Percentiles rank a stretch among this genome's conserved stretches.
Conservation (phyloP, 2,797 vertebrate species). For the Pseudochromis fuscus region DNA sequence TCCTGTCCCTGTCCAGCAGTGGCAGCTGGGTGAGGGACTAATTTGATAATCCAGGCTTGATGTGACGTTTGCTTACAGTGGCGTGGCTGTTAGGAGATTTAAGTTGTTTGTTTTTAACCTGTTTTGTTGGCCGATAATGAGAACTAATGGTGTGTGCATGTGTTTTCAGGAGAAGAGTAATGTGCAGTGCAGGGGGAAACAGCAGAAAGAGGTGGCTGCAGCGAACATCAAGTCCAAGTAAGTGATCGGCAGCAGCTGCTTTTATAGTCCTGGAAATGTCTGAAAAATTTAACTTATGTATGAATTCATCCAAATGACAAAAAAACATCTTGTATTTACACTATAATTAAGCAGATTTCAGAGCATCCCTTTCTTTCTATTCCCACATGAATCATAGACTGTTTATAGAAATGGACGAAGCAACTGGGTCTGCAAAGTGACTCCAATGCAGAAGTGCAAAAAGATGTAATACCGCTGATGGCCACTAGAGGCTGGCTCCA, state of each 20-base stretch:
- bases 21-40: constrained; percentile 28
- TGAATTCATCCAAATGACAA: no score
- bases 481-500: no score
- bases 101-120: constrained; percentile 36
- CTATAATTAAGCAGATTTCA: no score
- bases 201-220: constrained; percentile 82
- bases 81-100: constrained; percentile 28
- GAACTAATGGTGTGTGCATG: constrained; percentile 35
- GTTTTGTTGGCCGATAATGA: constrained; percentile 42
- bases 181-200: constrained; percentile 85
- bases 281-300: background rate
- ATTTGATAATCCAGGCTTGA: constrained; percentile 42
- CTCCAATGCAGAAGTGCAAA: no score
- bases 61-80: constrained; percentile 9
- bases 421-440: no score
- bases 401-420: no score
- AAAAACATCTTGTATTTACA: no score
- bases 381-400: no score
- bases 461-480: no score
- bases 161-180: constrained; percentile 93
- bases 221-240: constrained; percentile 85
- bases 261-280: background rate
- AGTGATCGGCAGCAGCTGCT: constrained; percentile 40
- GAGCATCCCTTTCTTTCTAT: no score
- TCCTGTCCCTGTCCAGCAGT: background rate